phyloP scores from a whole-genome alignment of 2,888 invertebrate genomes.

The Syrphus vitripennis region DNA sequence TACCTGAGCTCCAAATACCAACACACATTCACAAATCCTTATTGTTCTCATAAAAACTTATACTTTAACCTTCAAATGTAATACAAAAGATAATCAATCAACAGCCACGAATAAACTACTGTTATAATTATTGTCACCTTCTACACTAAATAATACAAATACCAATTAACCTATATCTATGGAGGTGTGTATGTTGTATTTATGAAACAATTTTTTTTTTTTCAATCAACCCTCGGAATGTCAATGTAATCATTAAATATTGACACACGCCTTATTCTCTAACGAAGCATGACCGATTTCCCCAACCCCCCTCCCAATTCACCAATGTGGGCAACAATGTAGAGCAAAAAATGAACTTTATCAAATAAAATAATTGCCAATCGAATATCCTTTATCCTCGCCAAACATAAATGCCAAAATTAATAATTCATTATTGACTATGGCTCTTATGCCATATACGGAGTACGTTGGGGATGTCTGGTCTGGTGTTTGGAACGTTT shows the following conservation, averaged over 20 bases:
- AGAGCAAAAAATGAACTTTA: slow-evolving; percentile 26
- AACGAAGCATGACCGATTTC: slow-evolving; percentile 11
- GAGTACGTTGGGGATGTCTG: too few relatives aligned
- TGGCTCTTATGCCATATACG: background rate
- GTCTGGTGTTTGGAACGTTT: background rate
- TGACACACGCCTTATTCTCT: slow-evolving; percentile 25
- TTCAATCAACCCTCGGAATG: slow-evolving; percentile 37
- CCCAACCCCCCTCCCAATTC: background rate
- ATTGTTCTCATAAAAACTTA: too few relatives aligned
- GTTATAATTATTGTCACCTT: background rate
- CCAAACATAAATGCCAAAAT: slow-evolving; percentile 51
- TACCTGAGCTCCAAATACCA: too few relatives aligned
- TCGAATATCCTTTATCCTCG: slow-evolving; percentile 57
- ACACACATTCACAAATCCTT: too few relatives aligned
- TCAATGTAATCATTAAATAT: slow-evolving; percentile 48
- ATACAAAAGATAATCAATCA: slow-evolving; percentile 38
- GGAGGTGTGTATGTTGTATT: background rate
- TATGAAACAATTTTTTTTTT: background rate
- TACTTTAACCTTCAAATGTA: too few relatives aligned
- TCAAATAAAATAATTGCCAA: slow-evolving; percentile 63
- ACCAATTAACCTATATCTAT: slow-evolving; percentile 21
- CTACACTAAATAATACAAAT: slow-evolving; percentile 29
- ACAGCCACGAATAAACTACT: slow-evolving; percentile 5
- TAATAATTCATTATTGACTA: slow-evolving; percentile 54
- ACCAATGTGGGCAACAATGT: background rate